These are phyloP conservation scores for Oscheius sp. DNA, from an alignment of 2,888 invertebrate species.

Conservation along the genomic window DNA sequence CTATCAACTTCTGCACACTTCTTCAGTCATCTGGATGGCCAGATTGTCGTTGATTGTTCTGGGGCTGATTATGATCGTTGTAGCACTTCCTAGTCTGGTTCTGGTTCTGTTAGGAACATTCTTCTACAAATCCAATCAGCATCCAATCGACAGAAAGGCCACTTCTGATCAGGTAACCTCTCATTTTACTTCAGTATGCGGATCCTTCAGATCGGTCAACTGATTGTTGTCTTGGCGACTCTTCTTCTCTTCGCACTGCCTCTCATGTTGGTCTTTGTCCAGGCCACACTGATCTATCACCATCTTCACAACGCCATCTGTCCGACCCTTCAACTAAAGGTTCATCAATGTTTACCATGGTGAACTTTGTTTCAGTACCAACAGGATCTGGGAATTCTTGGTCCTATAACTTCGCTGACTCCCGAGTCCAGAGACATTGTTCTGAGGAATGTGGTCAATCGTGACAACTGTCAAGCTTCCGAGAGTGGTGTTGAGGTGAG, in stretches of 20 bases:
- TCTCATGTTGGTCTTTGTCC: conserved; percentile 42
- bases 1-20: conserved; percentile 32
- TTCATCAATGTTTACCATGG: background rate
- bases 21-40: conserved; percentile 33
- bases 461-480: conserved; percentile 43
- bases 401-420: conserved; percentile 16
- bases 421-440: conserved; percentile 29
- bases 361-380: conserved; percentile 26
- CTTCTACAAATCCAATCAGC: conserved; percentile 52
- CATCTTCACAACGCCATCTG: conserved; percentile 54
- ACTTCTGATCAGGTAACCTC: conserved; percentile 48
- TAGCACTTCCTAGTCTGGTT: conserved; percentile 28
- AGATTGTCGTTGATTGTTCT: conserved; percentile 29
- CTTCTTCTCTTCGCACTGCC: conserved; percentile 50
- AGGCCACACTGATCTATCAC: conserved; percentile 45
- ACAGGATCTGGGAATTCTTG: conserved; percentile 41
- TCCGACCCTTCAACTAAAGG: conserved; percentile 50
- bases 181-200: background rate
- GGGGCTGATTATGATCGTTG: conserved; percentile 13
- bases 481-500: conserved; percentile 42
- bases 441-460: conserved; percentile 41
- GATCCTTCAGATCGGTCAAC: conserved; percentile 48
- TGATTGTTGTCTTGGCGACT: conserved; percentile 41
- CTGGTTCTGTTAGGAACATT: conserved; percentile 40
- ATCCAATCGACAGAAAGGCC: conserved; percentile 54